Conservation (phyloP, 2,888 invertebrate genomes). For the Drosophila kambysellisi region DNA sequence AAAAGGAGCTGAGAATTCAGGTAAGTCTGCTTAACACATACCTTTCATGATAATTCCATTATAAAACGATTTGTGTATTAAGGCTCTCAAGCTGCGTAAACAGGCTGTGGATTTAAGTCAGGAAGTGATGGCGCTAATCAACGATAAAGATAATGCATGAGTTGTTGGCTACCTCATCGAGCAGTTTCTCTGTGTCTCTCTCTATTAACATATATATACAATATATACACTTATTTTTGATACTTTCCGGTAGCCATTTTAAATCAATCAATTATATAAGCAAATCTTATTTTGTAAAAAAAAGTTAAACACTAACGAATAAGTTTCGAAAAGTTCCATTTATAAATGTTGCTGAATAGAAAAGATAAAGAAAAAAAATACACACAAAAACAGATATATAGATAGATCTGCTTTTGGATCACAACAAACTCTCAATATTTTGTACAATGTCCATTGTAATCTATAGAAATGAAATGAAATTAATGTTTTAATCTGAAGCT, state of each 20-base stretch:
- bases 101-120: slow-evolving; percentile 87
- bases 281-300: slow-evolving; percentile 54
- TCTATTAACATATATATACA: slow-evolving; percentile 41
- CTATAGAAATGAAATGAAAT: slow-evolving; percentile 8
- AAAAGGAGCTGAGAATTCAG: slow-evolving; percentile 89
- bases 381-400: background rate
- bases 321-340: slow-evolving; percentile 75
- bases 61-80: slow-evolving; percentile 42
- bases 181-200: slow-evolving; percentile 49
- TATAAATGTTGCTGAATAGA: slow-evolving; percentile 70
- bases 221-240: slow-evolving; percentile 76
- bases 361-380: slow-evolving; percentile 17
- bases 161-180: slow-evolving; percentile 57
- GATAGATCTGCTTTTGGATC: slow-evolving; percentile 68
- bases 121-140: slow-evolving; percentile 84
- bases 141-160: slow-evolving; percentile 61
- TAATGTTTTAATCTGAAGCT: slow-evolving; percentile 30
- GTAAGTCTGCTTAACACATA: slow-evolving; percentile 47
- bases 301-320: slow-evolving; percentile 51
- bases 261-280: slow-evolving; percentile 59
- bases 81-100: slow-evolving; percentile 87
- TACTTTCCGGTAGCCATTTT: slow-evolving; percentile 72
- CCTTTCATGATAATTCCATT: background rate
- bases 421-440: slow-evolving; percentile 22
- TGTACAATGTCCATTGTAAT: slow-evolving; percentile 42